These are phyloP conservation scores for Xyrichtys novacula DNA, from an alignment of 2,797 vertebrate species.

Conservation along the genomic window DNA sequence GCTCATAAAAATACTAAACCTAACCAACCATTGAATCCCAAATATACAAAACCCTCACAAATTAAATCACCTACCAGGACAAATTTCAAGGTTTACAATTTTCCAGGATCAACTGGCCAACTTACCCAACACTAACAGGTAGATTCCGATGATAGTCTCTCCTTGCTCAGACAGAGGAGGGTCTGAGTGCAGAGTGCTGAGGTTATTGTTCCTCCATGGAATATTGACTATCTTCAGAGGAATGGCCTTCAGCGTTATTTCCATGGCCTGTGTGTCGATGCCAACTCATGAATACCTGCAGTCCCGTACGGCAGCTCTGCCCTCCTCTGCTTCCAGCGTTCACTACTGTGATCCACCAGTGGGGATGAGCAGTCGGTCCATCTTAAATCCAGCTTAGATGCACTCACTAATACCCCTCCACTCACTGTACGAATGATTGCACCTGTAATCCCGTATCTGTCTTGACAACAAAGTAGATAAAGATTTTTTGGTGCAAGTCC, in stretches of 20 bases:
- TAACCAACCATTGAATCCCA: too few relatives aligned
- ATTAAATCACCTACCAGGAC: too few relatives aligned
- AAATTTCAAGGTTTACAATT: too few relatives aligned
- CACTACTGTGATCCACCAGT: conserved; percentile 46
- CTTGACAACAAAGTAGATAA: conserved; percentile 68
- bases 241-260: conserved; percentile 73
- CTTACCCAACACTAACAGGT: conserved; percentile 88
- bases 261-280: conserved; percentile 65
- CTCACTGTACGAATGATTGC: conserved; percentile 67
- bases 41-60: too few relatives aligned
- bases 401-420: conserved; percentile 70
- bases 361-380: conserved; percentile 64
- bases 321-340: conserved; percentile 52
- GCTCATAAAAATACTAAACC: too few relatives aligned
- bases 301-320: conserved; percentile 36
- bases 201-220: conserved; percentile 91
- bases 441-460: conserved; percentile 80
- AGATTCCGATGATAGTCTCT: conserved; percentile 89
- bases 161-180: conserved; percentile 87
- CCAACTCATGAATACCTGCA: conserved; percentile 66
- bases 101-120: conserved; percentile 24
- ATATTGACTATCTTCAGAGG: conserved; percentile 81
- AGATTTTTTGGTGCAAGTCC: conserved; percentile 73
- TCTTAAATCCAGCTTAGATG: conserved; percentile 87
- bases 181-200: conserved; percentile 84